These are phyloP conservation scores for Siniperca chuatsi DNA, from an alignment of 2,113 vertebrate species.

Conservation along the genomic window DNA sequence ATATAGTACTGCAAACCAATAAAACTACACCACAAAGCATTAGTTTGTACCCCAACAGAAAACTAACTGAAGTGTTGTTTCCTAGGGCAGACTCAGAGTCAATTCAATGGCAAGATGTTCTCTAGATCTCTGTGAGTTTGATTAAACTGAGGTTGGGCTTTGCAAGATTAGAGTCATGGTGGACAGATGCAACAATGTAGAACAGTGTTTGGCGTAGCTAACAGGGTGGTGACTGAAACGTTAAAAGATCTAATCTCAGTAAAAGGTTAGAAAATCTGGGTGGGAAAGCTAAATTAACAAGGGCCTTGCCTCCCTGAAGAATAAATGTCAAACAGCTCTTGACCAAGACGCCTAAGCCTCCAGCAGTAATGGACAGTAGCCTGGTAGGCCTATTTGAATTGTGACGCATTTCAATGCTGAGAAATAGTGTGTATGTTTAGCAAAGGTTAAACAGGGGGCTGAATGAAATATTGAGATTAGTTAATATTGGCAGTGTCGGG, in stretches of 20 bases:
- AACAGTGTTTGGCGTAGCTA: slow-evolving; percentile 30
- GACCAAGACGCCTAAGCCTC: background rate
- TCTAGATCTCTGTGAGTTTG: slow-evolving; percentile 3
- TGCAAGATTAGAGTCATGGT: slow-evolving; percentile 13
- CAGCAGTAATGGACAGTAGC: background rate
- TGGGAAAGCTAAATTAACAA: slow-evolving; percentile 29
- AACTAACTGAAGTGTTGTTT: slow-evolving; percentile 33
- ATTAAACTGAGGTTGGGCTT: slow-evolving; percentile 1
- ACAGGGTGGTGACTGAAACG: background rate
- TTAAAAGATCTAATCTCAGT: slow-evolving; percentile 26
- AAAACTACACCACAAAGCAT: slow-evolving; percentile 45
- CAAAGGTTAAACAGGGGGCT: slow-evolving; percentile 4
- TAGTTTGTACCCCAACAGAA: slow-evolving; percentile 35
- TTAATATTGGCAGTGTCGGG: slow-evolving; percentile 11
- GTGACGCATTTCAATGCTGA: slow-evolving; percentile 2
- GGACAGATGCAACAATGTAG: slow-evolving; percentile 31
- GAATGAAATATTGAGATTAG: slow-evolving; percentile 1
- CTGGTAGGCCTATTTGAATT: background rate
- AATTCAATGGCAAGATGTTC: background rate
- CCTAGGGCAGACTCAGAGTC: slow-evolving; percentile 15
- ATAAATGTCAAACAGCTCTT: slow-evolving; percentile 1
- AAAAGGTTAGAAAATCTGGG: slow-evolving; percentile 25
- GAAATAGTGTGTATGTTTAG: slow-evolving; percentile 7
- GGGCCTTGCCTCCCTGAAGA: background rate
- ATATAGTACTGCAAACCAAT: slow-evolving; percentile 40